Evolutionary conservation across 2,113 vertebrate genomes (phyloP), one percentile per base, ranked within the genome.

Genomic region (Xiphorhynchus elegans): DNA sequence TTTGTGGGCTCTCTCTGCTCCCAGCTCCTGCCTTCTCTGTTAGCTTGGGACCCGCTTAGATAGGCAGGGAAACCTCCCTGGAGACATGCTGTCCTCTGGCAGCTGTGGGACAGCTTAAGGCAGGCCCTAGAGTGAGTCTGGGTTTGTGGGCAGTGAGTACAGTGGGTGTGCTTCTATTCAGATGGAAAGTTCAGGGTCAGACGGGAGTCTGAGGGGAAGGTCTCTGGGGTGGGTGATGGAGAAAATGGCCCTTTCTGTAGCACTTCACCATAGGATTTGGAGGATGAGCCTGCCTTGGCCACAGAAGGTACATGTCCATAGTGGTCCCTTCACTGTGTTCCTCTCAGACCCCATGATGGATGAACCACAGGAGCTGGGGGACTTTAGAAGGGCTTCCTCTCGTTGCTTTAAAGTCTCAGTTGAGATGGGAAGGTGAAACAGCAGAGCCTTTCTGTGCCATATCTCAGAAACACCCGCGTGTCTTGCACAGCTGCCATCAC

Each of bases 231-330:
- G 1, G 6, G 13, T 49, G 28, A 5, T 66, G 26, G 35, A 52
- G 82, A 59, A 83, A 59, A 31, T 10, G 55, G 5, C 7, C 1
- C 0, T 92, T 90, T 47, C 42, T 33, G 21, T 67, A 26, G 39
- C 23, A 66, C 1, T 39, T 69, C 0, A 0, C 10, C 46, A 17
- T 53, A 55, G 35, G 46, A 63, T 13, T 83, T 0, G 0, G 47
- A 74, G 42, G 8, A 24, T 0, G 5, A 68, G 8, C 28, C 24
- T 88, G 20, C 13, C 31, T 40, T 62, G 23, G 56, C 25, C 26
- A 18, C 4, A 1, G 0, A 1, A 10, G 6, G 5, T 68, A 5
- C 1, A 0, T 72, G 17, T 58, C 44, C 19, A 1, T 44, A 8
- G 33, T 11, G 10, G 6, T 84, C 16, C 17, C 26, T 40, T 72